phyloP scores from a whole-genome alignment of 1,140 invertebrate species.

The Drosophila tani region DNA sequence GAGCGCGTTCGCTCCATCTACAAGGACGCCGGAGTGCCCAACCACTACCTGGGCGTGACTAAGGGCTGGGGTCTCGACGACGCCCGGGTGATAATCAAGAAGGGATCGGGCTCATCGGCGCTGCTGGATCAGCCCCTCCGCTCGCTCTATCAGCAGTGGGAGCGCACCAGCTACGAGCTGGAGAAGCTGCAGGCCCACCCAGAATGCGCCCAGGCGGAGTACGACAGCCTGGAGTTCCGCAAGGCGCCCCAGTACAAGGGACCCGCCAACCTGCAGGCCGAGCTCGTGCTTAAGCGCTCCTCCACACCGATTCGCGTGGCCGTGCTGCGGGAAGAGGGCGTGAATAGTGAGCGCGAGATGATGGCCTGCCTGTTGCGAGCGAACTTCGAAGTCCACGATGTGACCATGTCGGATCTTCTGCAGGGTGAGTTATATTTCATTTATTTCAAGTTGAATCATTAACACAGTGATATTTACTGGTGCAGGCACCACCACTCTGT shows the following conservation, averaged over 20 bases:
- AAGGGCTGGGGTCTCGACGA: slow-evolving; percentile 88
- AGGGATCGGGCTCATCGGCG: slow-evolving; percentile 87
- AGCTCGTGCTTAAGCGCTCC: slow-evolving; percentile 78
- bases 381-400: slow-evolving; percentile 96
- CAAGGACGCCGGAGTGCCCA: slow-evolving; percentile 87
- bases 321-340: slow-evolving; percentile 98
- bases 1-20: slow-evolving; percentile 88
- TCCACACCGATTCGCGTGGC: slow-evolving; percentile 89
- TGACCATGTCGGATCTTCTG: slow-evolving; percentile 96
- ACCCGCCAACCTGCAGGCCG: slow-evolving; percentile 89
- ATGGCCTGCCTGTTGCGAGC: slow-evolving; percentile 95
- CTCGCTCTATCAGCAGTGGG: slow-evolving; percentile 93
- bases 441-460: too few species aligned
- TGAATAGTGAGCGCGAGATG: slow-evolving; percentile 99
- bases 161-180: slow-evolving; percentile 96
- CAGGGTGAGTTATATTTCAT: slow-evolving; percentile 84
- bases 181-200: slow-evolving; percentile 93
- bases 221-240: slow-evolving; percentile 87
- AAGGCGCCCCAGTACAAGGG: slow-evolving; percentile 89
- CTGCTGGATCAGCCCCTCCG: slow-evolving; percentile 89
- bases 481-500: slow-evolving; percentile 87
- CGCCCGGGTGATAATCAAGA: slow-evolving; percentile 88
- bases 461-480: background rate
- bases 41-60: slow-evolving; percentile 90
- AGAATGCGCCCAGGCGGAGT: slow-evolving; percentile 93